Conservation (phyloP, 2,797 vertebrate genomes). For the Cynodonichthys magdalenae region DNA sequence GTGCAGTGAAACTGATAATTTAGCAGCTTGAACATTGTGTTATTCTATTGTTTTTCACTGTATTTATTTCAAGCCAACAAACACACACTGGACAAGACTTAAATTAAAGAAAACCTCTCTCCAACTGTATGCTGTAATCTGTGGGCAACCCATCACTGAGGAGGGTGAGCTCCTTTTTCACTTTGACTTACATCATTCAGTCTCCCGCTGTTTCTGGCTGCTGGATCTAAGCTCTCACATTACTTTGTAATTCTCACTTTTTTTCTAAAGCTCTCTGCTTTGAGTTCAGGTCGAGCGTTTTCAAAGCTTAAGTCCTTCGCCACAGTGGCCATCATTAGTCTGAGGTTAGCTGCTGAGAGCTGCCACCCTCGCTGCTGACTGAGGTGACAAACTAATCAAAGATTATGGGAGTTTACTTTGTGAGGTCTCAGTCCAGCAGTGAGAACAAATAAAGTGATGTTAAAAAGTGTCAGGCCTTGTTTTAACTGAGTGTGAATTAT, state of each 20-base stretch:
- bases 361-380: constrained; percentile 12
- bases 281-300: constrained; percentile 13
- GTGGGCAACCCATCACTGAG: background rate
- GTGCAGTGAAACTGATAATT: background rate
- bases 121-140: constrained; percentile 13
- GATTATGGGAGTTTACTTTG: constrained; percentile 31
- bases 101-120: background rate
- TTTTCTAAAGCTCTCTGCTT: constrained; percentile 35
- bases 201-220: constrained; percentile 11
- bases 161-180: constrained; percentile 4
- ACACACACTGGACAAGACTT: background rate
- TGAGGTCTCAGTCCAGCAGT: background rate
- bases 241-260: constrained; percentile 22
- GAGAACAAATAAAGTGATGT: background rate
- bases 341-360: constrained; percentile 6
- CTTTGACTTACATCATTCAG: constrained; percentile 14
- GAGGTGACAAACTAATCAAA: constrained; percentile 21
- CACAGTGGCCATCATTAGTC: constrained; percentile 18
- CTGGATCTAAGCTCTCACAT: constrained; percentile 16
- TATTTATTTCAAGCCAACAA: background rate
- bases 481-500: background rate
- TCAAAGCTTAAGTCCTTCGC: constrained; percentile 15
- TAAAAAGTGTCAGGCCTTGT: background rate
- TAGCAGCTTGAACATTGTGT: background rate
- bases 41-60: background rate